Base-by-base conservation (phyloP, 2,888 invertebrate genomes). In the Barypeithes pellucidus region DNA sequence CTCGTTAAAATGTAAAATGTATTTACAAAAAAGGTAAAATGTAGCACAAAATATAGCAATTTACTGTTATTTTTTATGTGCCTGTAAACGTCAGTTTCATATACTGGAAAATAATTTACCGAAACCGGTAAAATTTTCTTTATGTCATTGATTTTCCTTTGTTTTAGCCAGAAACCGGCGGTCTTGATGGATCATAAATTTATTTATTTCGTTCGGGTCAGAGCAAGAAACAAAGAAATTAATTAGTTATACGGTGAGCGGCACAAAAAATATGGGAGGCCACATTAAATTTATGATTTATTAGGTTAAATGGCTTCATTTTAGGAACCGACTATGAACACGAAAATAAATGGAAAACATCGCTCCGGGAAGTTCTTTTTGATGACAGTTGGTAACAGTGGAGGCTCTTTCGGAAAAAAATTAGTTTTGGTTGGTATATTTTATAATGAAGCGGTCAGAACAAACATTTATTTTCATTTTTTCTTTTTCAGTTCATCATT, bases 11-110 rank as follows among this genome's bases (percentile, higher is more conserved):
- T 33, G 8, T 3, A 12, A n/a, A 3, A 1, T 4, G 1, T 16
- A n/a, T 43, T 16, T 5, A 43, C 14, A 43, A 43, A 43, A 16
- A 43, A 16, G 3, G 16, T 41, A 41, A 43, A 43, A 16, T 43
- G 16, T 43, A 16, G 29, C 29, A 16, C 16, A 43, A 43, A 47
- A 47, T 47, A 11, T 20, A 47, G 47, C 41, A 61, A 43, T 61
- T 61, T 43, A 61, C 20, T 50, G 47, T 50, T 63, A 33, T 36
- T 67, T 67, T 67, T 59, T 67, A 59, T 33, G 59, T n/a, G 33
- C 18, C 18, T 43, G 63, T 69, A 69, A 69, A 69, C 41, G 69
- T 69, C 69, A 69, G 62, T 52, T 62, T 33, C 69, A 69, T 62
- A 63, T 57, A 61, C 62, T 61, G 22, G 29, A 52, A 62, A 62